Percentiles rank a stretch among this genome's conserved stretches.
Evolutionary conservation across 2,888 invertebrate species (phyloP).

Genomic region (Alviniconcha strummeri): DNA sequence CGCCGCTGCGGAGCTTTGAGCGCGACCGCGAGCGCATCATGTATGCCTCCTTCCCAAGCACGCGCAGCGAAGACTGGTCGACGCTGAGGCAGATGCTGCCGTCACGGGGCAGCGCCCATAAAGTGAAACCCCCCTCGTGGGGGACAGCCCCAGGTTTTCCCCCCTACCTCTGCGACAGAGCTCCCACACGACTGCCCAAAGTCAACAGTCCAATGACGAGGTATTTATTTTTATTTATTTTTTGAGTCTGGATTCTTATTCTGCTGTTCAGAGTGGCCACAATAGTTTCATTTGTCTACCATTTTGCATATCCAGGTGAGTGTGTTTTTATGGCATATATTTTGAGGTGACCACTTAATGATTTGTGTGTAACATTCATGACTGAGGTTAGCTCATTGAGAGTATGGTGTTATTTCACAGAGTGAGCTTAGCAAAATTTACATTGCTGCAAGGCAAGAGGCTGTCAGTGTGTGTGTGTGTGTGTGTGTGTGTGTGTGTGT

Average conservation of each 20-base stretch:
- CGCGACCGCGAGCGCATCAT: slow-evolving; percentile 45
- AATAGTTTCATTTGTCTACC: no score
- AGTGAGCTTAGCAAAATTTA: no score
- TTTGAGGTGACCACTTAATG: no score
- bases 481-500: background rate
- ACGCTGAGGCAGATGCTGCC: slow-evolving; percentile 69
- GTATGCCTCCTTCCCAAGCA: slow-evolving; percentile 54
- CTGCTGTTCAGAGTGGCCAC: no score
- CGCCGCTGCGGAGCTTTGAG: slow-evolving; percentile 53
- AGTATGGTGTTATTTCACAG: no score
- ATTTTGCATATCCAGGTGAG: no score
- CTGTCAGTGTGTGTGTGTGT: background rate
- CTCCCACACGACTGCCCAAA: slow-evolving; percentile 54
- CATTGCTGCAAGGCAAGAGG: no score
- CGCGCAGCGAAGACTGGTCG: slow-evolving; percentile 67
- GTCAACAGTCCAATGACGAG: slow-evolving; percentile 69
- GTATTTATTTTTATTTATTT: slow-evolving; percentile 44
- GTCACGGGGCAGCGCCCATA: slow-evolving; percentile 52
- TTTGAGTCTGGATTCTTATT: background rate
- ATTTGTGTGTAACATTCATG: no score
- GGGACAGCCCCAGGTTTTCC: slow-evolving; percentile 57
- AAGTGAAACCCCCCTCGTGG: slow-evolving; percentile 61
- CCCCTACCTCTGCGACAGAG: slow-evolving; percentile 37
- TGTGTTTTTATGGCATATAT: no score
- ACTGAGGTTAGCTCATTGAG: no score